These are phyloP conservation scores for Rhincodon typus DNA, from an alignment of 2,797 vertebrate species.

Conservation along the genomic window DNA sequence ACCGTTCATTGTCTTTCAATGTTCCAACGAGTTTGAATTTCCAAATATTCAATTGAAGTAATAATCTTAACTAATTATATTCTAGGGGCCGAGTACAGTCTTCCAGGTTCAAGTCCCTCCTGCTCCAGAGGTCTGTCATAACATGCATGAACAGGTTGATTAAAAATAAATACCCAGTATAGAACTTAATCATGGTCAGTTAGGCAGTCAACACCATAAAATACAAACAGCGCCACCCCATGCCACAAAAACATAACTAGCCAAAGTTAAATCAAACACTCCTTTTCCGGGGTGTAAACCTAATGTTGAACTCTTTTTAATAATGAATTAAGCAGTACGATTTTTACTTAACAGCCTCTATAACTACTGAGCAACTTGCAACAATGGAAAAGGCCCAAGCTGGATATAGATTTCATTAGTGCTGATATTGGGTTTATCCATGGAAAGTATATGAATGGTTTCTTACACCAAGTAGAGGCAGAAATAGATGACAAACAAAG, in stretches of 20 bases:
- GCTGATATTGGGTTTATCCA: background rate
- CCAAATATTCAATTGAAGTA: slow-evolving; percentile 1
- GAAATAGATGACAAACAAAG: background rate
- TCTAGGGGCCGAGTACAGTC: background rate
- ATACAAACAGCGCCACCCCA: background rate
- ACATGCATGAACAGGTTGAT: too few relatives aligned
- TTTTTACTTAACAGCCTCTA: background rate
- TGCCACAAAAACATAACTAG: background rate
- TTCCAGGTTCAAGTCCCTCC: too few relatives aligned
- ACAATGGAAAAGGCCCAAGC: background rate
- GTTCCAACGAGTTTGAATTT: background rate
- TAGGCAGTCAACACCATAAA: background rate
- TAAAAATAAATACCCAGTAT: too few relatives aligned
- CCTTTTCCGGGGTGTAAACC: background rate
- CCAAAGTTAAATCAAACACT: background rate
- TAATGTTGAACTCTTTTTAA: background rate
- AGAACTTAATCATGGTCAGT: background rate
- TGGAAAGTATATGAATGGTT: background rate
- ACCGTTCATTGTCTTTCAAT: background rate
- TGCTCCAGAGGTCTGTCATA: too few relatives aligned
- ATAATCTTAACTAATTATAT: slow-evolving; percentile 3
- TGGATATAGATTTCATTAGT: background rate
- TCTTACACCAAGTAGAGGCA: background rate
- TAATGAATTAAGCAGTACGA: background rate
- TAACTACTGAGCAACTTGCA: background rate